Conservation (phyloP, 2,888 invertebrate genomes). For the Ormyrus labotus region DNA sequence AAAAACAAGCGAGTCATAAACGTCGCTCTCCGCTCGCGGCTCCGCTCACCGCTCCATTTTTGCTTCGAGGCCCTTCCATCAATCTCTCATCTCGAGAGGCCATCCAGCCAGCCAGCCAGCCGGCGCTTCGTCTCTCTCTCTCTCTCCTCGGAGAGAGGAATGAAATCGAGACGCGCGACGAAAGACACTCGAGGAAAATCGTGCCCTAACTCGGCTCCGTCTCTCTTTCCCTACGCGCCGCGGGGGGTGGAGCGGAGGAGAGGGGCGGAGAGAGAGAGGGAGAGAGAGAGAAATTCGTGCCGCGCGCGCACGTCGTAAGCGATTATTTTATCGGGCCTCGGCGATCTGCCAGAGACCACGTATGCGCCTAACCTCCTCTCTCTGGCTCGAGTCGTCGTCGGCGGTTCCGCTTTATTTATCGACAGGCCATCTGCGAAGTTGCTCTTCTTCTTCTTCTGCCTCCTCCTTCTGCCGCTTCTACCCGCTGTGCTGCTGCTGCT, state of each 20-base stretch:
- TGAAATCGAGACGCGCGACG: conserved; percentile 54
- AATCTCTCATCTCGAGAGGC: conserved; percentile 28
- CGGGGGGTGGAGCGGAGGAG: too few species aligned
- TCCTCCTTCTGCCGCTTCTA: neutral
- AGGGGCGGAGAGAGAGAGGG: too few species aligned
- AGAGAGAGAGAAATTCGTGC: conserved; percentile 49
- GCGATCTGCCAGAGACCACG: conserved; percentile 70
- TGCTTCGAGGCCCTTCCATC: neutral
- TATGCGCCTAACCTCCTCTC: conserved; percentile 18
- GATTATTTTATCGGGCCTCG: conserved; percentile 72
- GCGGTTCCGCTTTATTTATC: conserved; percentile 36
- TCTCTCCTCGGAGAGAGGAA: neutral
- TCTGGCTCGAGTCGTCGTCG: neutral
- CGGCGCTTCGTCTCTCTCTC: too few species aligned
- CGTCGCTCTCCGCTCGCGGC: conserved; percentile 21
- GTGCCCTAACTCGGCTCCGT: conserved; percentile 58
- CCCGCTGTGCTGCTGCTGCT: neutral
- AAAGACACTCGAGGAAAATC: conserved; percentile 56
- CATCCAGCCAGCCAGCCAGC: neutral
- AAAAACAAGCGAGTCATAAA: conserved; percentile 40
- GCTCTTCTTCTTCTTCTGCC: neutral
- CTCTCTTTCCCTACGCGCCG: conserved; percentile 3
- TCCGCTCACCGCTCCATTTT: neutral
- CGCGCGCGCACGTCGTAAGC: conserved; percentile 68
- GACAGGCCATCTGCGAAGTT: conserved; percentile 41